Conservation (phyloP, 2,113 vertebrate species). For the Chauna torquata region DNA sequence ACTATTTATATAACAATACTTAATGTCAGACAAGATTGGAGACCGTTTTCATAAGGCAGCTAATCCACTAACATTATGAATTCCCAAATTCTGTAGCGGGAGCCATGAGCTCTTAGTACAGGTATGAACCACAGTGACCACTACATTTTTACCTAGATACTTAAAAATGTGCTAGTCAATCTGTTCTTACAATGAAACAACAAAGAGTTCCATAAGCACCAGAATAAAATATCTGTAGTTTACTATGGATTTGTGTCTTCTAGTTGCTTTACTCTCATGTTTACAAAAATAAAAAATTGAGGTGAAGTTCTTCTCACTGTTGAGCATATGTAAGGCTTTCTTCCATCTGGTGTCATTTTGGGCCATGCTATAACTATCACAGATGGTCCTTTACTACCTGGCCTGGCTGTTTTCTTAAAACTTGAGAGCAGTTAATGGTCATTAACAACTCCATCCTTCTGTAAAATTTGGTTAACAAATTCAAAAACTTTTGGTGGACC, state of each 20-base stretch:
- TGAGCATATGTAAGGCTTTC: neutral
- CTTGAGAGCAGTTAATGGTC: neutral
- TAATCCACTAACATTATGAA: neutral
- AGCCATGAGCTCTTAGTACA: neutral
- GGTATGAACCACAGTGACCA: neutral
- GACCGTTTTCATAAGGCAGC: neutral
- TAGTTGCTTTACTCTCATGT: neutral
- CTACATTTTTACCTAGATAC: neutral
- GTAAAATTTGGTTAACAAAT: neutral
- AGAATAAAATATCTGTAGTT: neutral
- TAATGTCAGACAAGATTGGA: neutral
- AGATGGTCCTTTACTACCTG: neutral
- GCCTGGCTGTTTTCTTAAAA: neutral
- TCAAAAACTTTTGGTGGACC: neutral
- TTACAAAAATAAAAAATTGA: neutral
- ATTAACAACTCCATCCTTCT: neutral
- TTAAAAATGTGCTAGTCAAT: neutral
- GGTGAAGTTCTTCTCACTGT: neutral
- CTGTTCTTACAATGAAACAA: neutral
- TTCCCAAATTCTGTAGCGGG: neutral
- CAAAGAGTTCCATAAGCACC: neutral
- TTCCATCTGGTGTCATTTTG: neutral
- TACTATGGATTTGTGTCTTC: neutral
- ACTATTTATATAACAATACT: neutral
- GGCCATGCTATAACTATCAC: neutral